Conservation (phyloP, 2,113 vertebrate genomes). For the Theristicus caerulescens region DNA sequence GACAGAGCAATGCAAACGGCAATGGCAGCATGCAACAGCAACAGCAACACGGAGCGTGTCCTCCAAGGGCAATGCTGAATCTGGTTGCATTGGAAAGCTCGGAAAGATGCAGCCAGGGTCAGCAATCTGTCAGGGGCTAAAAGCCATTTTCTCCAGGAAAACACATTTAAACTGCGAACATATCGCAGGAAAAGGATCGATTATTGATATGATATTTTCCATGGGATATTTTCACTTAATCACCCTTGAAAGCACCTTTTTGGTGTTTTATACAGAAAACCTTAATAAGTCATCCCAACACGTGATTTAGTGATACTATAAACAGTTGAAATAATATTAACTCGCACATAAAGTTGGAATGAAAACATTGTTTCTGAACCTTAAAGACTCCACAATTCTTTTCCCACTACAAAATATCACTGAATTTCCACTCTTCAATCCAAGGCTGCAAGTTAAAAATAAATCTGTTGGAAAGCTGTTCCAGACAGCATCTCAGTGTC, state of each 20-base stretch:
- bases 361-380: not conserved
- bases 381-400: not conserved
- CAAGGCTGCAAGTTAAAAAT: conserved; percentile 14
- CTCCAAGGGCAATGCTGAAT: too few species aligned
- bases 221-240: not conserved
- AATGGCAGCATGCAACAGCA: not conserved
- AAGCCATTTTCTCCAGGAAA: not conserved
- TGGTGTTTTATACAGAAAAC: not conserved
- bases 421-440: conserved; percentile 1
- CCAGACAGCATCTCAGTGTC: not conserved
- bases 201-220: not conserved
- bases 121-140: not conserved
- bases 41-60: accelerated
- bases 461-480: not conserved
- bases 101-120: not conserved
- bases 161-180: not conserved
- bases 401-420: not conserved
- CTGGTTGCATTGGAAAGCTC: accelerated
- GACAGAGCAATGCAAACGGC: accelerated
- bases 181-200: not conserved
- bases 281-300: not conserved
- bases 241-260: not conserved
- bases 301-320: not conserved
- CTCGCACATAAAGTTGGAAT: not conserved
- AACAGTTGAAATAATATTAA: not conserved